Evolutionary conservation across 2,888 invertebrate species (phyloP), one percentile per base, ranked within the genome.

Genomic region (Cremastinae sp.): DNA sequence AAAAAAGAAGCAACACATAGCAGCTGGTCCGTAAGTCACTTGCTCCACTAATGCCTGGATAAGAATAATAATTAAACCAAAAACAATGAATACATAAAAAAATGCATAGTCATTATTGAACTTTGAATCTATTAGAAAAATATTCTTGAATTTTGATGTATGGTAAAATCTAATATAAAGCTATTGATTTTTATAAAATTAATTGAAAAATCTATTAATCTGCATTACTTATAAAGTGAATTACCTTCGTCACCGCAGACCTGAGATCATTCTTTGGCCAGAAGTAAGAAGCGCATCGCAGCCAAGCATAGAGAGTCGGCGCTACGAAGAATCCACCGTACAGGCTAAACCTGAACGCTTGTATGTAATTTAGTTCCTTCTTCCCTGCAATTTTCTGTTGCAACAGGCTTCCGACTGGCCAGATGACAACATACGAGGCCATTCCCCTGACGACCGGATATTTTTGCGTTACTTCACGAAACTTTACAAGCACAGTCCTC

Each of bases 271-370:
- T 93, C 58, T 93, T 93, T 18, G 96, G 96, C 94, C 95, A 96
- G 88, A 96, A 91, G 62, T 92, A 91, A 81, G 93, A 93, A n/a
- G 95, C 94, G 61, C 95, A 89, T 86, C 93, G 94, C 55, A 97
- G 90, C 96, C 96, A 96, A 69, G 92, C 92, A 84, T 95, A 96
- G 0, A 96, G 90, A 3, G 95, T 95, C 10, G 96, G 96, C 0
- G 96, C 96, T 16, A 95, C 95, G 88, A 94, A 95, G 56, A 94
- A 92, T 7, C 94, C 93, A n/a, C 96, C 96, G 88, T 95, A 96
- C 59, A 96, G 84, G 83, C 95, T 93, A 90, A 94, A 96, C 75
- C 96, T 91, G 41, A 93, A 89, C 79, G 93, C 93, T 85, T 95
- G 92, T 89, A 80, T 62, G 20, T 87, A 87, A 79, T 90, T 88